Evolutionary conservation across 2,888 invertebrate genomes (phyloP), one percentile per base, ranked within the genome.

Genomic region (Proisotoma minuta): DNA sequence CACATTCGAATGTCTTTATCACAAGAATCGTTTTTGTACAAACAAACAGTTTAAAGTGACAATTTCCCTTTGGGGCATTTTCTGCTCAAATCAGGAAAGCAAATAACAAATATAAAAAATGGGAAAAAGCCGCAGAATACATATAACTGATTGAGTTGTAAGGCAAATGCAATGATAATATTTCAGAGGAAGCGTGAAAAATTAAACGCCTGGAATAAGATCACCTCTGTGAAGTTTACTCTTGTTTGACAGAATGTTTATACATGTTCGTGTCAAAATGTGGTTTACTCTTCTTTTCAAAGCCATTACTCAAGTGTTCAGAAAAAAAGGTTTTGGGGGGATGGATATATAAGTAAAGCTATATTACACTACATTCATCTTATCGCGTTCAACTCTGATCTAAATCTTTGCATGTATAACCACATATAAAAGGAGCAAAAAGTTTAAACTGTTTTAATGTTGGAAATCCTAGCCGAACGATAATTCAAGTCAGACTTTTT

Each of bases 201-300:
- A 43, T 43, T 43, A 43, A 43, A 43, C 15, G 43, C 18, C 20
- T 20, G 5, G 43, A 43, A 43, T 5, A 43, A 43, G 4, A 20
- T 8, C 34, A 34, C 34, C 8, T 8, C 34, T 8, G 34, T 4
- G 43, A 43, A 15, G 43, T 43, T 43, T 43, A 43, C 43, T 20
- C 23, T 15, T 49, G 49, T 49, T 24, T 43, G 56, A 56, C 56
- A 26, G 47, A 57, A 57, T 66, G 66, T 66, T 66, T 66, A 60
- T 66, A 66, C 66, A 62, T 62, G 62, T 58, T 40, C 49, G 63
- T 60, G 66, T 62, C 66, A 66, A 66, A 62, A 62, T 63, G 60
- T 57, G 5, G 5, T n/a, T 43, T n/a, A n/a, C n/a, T 43, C 18
- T 49, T 49, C 4, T 22, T 5, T 23, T 8, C 18, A 43, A 43